Conservation (phyloP, 2,797 vertebrate species). For the Catostomus latipinnis region DNA sequence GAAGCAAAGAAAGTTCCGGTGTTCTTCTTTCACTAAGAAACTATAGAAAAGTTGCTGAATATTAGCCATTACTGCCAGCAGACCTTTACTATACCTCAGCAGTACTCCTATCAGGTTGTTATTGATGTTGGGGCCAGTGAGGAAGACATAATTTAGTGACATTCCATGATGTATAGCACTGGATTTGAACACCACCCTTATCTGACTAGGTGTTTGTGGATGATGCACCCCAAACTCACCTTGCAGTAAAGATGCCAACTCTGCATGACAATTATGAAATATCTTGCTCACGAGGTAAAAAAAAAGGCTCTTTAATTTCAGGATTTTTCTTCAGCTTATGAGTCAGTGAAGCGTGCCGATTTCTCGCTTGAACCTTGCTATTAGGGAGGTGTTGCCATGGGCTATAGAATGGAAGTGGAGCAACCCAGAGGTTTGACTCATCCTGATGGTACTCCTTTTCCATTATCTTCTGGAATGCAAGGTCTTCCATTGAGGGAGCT, state of each 20-base stretch:
- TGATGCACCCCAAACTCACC: not conserved
- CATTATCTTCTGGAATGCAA: not conserved
- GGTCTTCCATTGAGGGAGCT: not conserved
- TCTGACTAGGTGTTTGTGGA: no score
- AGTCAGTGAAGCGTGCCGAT: not conserved
- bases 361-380: not conserved
- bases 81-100: not conserved
- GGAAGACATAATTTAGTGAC: not conserved
- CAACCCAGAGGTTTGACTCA: slow-evolving; percentile 4
- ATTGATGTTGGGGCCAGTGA: not conserved
- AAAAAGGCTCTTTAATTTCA: not conserved
- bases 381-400: not conserved
- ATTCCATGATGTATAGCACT: no score
- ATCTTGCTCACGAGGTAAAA: not conserved
- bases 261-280: not conserved
- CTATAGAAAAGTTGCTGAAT: not conserved
- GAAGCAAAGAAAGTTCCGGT: not conserved
- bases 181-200: no score
- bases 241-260: not conserved
- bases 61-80: not conserved
- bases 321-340: not conserved
- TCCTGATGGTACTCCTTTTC: not conserved
- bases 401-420: not conserved
- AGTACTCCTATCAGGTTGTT: not conserved
- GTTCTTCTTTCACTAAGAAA: not conserved